Conservation (phyloP, 2,113 vertebrate species). For the Anseranas semipalmata region DNA sequence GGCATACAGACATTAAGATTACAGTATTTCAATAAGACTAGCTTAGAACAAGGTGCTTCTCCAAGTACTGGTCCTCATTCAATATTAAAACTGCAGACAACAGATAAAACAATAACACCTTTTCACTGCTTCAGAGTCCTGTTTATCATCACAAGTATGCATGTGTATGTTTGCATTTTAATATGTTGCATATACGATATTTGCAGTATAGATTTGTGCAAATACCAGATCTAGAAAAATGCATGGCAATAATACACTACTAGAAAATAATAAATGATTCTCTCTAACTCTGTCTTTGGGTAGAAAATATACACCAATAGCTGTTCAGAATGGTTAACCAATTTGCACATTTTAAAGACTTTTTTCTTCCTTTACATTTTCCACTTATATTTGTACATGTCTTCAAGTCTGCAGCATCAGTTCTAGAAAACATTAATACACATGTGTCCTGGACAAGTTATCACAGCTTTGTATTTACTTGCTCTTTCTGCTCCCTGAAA, state of each 20-base stretch:
- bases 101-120: neutral
- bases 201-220: neutral
- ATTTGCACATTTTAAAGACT: neutral
- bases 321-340: neutral
- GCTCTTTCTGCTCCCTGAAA: neutral
- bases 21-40: neutral
- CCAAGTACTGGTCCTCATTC: neutral
- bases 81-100: neutral
- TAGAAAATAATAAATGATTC: neutral
- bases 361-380: neutral
- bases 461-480: neutral
- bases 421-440: neutral
- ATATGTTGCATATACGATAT: neutral
- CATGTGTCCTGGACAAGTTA: neutral
- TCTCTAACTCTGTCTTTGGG: neutral
- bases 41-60: neutral
- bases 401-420: neutral
- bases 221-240: neutral
- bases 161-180: neutral
- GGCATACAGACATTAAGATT: neutral
- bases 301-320: neutral
- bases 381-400: neutral
- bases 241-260: neutral
- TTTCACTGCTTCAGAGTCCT: neutral
- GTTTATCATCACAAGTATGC: neutral